Percentiles rank a stretch among this genome's conserved stretches.
Conservation (phyloP, 2,888 invertebrate genomes). For the Pristionchus maxplancki region DNA sequence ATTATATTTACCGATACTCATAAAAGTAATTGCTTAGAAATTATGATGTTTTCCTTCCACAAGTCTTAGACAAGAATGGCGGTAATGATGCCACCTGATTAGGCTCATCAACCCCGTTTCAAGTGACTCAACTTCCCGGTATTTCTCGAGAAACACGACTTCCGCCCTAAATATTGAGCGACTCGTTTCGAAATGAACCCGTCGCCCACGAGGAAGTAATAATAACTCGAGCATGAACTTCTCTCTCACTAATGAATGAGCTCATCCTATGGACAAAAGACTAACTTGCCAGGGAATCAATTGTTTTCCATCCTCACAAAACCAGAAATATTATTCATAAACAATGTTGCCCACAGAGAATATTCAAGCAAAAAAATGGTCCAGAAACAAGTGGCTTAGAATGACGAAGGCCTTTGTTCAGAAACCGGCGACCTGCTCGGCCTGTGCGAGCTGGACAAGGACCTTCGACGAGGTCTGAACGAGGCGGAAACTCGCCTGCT, state of each 20-base stretch:
- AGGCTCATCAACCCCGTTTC: not conserved
- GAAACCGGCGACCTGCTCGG: slow-evolving; percentile 17
- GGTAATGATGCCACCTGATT: not conserved
- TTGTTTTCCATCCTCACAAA: too few relatives aligned
- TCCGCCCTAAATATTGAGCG: not conserved
- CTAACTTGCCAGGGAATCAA: too few relatives aligned
- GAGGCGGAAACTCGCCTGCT: not conserved
- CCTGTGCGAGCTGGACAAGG: slow-evolving; percentile 13
- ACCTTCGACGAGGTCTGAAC: not conserved
- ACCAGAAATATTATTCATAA: too few relatives aligned
- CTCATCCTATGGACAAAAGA: not conserved
- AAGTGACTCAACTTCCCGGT: not conserved
- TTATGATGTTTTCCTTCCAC: too few relatives aligned
- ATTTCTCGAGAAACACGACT: not conserved
- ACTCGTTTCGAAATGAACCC: not conserved
- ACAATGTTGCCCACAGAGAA: too few relatives aligned
- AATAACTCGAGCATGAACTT: not conserved
- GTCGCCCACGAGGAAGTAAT: slow-evolving; percentile 7
- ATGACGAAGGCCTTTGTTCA: too few relatives aligned
- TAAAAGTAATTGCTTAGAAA: too few relatives aligned
- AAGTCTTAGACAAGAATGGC: too few relatives aligned
- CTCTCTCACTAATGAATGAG: not conserved
- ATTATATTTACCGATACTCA: too few relatives aligned
- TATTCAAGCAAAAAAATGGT: too few relatives aligned
- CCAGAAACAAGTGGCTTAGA: too few relatives aligned